phyloP scores from a whole-genome alignment of 2,113 vertebrate genomes.

The Vimba vimba region DNA sequence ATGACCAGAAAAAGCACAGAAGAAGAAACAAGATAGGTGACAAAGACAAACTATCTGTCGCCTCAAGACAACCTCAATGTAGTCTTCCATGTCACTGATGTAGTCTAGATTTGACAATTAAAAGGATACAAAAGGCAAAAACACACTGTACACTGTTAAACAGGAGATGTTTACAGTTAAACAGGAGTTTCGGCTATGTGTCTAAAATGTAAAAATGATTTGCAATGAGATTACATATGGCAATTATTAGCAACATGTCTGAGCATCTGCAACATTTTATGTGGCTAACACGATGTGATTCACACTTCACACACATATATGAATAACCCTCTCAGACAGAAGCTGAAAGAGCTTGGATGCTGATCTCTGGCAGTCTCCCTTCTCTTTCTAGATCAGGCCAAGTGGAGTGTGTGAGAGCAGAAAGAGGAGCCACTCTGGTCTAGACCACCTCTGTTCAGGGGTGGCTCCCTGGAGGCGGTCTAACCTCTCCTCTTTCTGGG shows the following conservation, averaged over 20 bases:
- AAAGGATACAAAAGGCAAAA: background rate
- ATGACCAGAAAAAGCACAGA: background rate
- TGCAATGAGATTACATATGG: no score
- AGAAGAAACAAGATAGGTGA: background rate
- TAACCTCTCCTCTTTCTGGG: slow-evolving; percentile 72
- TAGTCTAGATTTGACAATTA: background rate
- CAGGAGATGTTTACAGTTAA: background rate
- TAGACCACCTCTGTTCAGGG: slow-evolving; percentile 70
- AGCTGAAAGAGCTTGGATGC: slow-evolving; percentile 12
- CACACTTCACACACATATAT: slow-evolving; percentile 23
- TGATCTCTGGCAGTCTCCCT: slow-evolving; percentile 31
- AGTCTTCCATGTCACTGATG: background rate
- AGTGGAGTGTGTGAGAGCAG: slow-evolving; percentile 57
- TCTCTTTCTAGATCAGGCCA: slow-evolving; percentile 30
- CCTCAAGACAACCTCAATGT: background rate
- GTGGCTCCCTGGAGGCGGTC: slow-evolving; percentile 66
- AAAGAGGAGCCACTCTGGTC: slow-evolving; percentile 66
- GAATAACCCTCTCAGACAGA: background rate
- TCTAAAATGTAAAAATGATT: background rate
- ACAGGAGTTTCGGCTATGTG: background rate
- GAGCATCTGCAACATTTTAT: background rate
- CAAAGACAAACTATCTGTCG: background rate
- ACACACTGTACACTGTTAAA: background rate
- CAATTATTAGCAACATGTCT: background rate
- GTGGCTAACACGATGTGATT: background rate